A percentile compares a stretch with the other conserved stretches of the same genome.
Evolutionary conservation across 2,888 invertebrate species (phyloP).

Genomic region (Atethmia centrago): DNA sequence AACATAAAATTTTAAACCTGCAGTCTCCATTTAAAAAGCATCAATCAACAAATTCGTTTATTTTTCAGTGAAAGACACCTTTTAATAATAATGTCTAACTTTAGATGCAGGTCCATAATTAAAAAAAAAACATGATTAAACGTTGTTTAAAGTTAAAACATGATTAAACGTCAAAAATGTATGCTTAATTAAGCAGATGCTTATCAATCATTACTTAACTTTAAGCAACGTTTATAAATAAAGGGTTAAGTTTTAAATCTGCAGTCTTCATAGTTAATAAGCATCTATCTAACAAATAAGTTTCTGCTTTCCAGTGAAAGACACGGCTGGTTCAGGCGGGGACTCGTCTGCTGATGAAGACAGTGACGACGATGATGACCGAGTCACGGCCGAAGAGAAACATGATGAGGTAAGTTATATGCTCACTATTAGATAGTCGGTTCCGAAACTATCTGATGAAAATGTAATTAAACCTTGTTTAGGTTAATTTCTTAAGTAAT

Average conservation of each 20-base stretch:
- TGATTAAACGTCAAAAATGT: no score
- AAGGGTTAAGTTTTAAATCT: neutral
- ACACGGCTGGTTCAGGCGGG: slow-evolving; percentile 87
- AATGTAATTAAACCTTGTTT: neutral
- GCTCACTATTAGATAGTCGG: neutral
- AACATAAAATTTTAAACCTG: no score
- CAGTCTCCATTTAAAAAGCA: no score
- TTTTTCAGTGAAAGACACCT: no score
- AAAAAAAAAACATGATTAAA: no score
- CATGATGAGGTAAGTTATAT: slow-evolving; percentile 91
- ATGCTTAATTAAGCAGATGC: no score
- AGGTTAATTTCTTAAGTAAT: neutral
- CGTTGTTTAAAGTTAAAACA: no score
- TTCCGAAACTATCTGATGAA: neutral
- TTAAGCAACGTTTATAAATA: no score
- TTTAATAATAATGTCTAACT: neutral
- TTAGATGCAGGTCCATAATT: neutral
- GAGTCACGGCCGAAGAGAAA: slow-evolving; percentile 90
- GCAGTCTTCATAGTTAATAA: neutral
- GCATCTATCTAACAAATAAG: neutral
- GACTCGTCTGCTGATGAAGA: slow-evolving; percentile 94
- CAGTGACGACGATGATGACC: slow-evolving; percentile 94
- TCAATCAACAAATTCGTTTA: no score
- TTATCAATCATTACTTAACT: no score
- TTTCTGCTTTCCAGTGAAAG: slow-evolving; percentile 75